phyloP scores from a whole-genome alignment of 2,113 vertebrate species.

The Salvelinus namaycush region DNA sequence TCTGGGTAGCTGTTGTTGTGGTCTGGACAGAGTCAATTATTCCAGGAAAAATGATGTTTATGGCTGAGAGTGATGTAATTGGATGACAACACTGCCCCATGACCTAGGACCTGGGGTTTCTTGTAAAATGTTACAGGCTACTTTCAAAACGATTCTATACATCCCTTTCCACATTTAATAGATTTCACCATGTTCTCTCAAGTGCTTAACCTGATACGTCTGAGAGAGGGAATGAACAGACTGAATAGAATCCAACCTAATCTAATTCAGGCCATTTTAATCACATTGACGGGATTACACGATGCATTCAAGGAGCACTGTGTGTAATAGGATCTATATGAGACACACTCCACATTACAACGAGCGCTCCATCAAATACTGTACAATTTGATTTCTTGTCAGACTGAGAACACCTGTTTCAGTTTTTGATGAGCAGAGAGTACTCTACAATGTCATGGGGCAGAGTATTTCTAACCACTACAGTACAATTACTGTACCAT shows the following conservation, averaged over 20 bases:
- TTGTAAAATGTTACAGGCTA: no score
- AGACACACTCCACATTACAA: constrained; percentile 47
- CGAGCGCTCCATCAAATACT: constrained; percentile 61
- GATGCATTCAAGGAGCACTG: constrained; percentile 59
- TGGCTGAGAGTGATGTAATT: no score
- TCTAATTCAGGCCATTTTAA: constrained; percentile 66
- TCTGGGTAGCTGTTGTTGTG: neutral
- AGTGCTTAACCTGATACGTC: neutral
- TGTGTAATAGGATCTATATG: constrained; percentile 67
- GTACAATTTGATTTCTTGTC: constrained; percentile 66
- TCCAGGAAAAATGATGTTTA: no score
- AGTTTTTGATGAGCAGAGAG: constrained; percentile 7
- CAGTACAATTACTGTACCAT: neutral
- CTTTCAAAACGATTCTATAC: neutral
- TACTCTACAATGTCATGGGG: neutral
- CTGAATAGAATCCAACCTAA: constrained; percentile 68
- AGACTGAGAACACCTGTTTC: constrained; percentile 69
- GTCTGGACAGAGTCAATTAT: no score
- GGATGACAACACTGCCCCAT: no score
- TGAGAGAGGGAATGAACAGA: constrained; percentile 62
- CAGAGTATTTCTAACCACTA: no score
- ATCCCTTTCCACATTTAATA: neutral
- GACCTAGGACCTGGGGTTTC: no score
- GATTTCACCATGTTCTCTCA: neutral
- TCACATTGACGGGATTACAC: constrained; percentile 64